Conservation (phyloP, 2,888 invertebrate species). For the Caenorhabditis plicata region DNA sequence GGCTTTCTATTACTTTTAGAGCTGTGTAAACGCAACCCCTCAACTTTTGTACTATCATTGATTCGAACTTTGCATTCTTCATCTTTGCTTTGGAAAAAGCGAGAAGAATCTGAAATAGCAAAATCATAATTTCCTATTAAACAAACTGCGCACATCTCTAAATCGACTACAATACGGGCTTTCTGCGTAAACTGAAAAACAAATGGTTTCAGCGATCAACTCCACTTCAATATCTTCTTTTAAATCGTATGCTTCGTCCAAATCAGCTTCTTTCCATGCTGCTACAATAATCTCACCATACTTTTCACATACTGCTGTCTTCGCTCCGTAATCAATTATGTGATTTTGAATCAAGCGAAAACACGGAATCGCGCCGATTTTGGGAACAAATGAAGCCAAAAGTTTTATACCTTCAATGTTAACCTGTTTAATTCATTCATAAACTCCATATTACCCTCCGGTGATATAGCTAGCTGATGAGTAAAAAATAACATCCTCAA, state of each 20-base stretch:
- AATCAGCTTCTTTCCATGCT: slow-evolving; percentile 10
- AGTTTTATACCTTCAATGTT: slow-evolving; percentile 12
- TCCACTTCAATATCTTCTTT: slow-evolving; percentile 17
- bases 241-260: slow-evolving; percentile 12
- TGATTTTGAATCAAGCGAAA: slow-evolving; percentile 12
- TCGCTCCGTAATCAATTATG: slow-evolving; percentile 5
- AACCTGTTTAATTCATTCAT: neutral
- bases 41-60: slow-evolving; percentile 11
- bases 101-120: neutral
- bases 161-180: slow-evolving; percentile 7
- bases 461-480: slow-evolving; percentile 5
- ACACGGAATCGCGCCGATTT: slow-evolving; percentile 15
- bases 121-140: neutral
- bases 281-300: slow-evolving; percentile 21
- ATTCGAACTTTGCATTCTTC: slow-evolving; percentile 4
- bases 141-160: slow-evolving; percentile 6
- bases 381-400: slow-evolving; percentile 5
- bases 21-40: slow-evolving; percentile 10
- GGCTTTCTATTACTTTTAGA: neutral
- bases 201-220: slow-evolving; percentile 3
- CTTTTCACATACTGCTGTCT: slow-evolving; percentile 13
- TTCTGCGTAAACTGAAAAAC: slow-evolving; percentile 11
- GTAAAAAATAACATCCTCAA: slow-evolving; percentile 19
- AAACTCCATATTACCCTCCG: slow-evolving; percentile 4
- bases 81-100: slow-evolving; percentile 11